Evolutionary conservation across 2,113 vertebrate genomes (phyloP), one percentile per base, ranked within the genome.

Genomic region (Nibea coibor): DNA sequence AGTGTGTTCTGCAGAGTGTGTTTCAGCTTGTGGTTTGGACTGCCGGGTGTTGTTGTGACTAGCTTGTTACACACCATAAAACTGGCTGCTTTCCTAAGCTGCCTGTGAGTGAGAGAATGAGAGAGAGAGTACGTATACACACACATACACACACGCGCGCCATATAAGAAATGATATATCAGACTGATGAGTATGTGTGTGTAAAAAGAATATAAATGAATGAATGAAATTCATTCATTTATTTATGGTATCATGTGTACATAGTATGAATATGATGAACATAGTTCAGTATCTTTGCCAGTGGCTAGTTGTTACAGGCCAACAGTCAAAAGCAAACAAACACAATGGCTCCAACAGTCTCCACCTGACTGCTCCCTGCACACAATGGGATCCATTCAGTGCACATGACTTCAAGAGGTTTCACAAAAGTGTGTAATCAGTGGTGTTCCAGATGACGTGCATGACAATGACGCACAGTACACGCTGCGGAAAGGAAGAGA

Each of bases 11-110:
- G 16, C 56, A 16, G n/a, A 48, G 58, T 48, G 51, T 76, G 74
- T 58, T 75, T 75, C 68, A 77, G 48, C 58, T 42, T 78, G 64
- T 58, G 72, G 69, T 65, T 64, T 76, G n/a, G 53, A 71, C 45
- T 39, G 6, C 22, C 1, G 14, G 45, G 26, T 20, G 3, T n/a
- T 83, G 64, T 81, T 84, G 65, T 68, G 78, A 87, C 70, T 70
- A 43, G 16, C 15, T 57, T 17, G 16, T 68, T 59, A 45, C 45
- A 78, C 22, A 61, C 22, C 17, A 17, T 11, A 24, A 22, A 69
- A 45, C 51, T 64, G 22, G 19, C 53, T 59, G 42, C 3, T 67
- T 45, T 24, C 45, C 53, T 64, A 19, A 50, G 1, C 57, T 70
- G 59, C 43, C 48, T 51, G 10, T 24, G 4, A 42, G 11, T 8